Evolutionary conservation across 2,113 vertebrate genomes (phyloP).

Genomic region (Eonycteris spelaea): DNA sequence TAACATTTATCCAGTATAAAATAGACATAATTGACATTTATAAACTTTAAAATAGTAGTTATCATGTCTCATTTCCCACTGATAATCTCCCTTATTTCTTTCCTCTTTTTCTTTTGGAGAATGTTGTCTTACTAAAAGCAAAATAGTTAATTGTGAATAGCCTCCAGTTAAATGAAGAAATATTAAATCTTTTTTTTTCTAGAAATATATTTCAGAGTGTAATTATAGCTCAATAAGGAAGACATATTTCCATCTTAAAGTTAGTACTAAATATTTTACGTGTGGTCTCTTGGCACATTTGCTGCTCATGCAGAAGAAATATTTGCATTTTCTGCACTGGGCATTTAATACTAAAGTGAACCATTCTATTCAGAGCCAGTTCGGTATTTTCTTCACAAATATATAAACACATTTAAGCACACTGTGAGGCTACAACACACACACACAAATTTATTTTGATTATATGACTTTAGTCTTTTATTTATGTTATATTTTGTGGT

Average conservation of each 20-base stretch:
- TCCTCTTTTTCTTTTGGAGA: slow-evolving; percentile 5
- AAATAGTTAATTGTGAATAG: slow-evolving; percentile 44
- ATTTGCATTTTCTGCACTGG: slow-evolving; percentile 64
- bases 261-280: slow-evolving; percentile 78
- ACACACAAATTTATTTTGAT: neutral
- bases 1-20: neutral
- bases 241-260: slow-evolving; percentile 72
- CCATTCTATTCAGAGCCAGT: slow-evolving; percentile 15
- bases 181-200: slow-evolving; percentile 59
- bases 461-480: neutral
- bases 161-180: slow-evolving; percentile 33
- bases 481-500: neutral
- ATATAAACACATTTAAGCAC: neutral
- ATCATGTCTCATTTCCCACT: neutral
- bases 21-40: neutral
- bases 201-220: slow-evolving; percentile 51
- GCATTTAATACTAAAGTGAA: slow-evolving; percentile 20
- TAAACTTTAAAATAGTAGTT: slow-evolving; percentile 38
- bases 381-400: neutral
- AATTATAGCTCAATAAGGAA: slow-evolving; percentile 75
- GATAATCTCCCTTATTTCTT: slow-evolving; percentile 33
- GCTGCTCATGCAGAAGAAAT: slow-evolving; percentile 53
- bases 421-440: neutral
- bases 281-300: slow-evolving; percentile 62
- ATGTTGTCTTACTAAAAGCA: neutral